A percentile compares a stretch with the other conserved stretches of the same genome.
These are phyloP conservation scores for Molossus alvarezi DNA, from an alignment of 2,797 vertebrate genomes.

Conservation along the genomic window DNA sequence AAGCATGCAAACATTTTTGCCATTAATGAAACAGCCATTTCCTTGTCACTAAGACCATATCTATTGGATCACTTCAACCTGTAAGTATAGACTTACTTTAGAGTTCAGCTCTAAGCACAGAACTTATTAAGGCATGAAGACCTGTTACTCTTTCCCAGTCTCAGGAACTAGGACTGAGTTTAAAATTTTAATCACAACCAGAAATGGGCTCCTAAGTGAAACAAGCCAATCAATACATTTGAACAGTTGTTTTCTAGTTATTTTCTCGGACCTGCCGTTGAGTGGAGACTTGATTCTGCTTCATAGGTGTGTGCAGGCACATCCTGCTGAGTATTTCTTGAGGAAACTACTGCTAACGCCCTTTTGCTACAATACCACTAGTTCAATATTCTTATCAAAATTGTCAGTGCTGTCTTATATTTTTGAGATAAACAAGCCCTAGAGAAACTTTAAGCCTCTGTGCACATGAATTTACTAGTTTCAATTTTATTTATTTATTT, in stretches of 20 bases:
- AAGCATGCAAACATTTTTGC: not conserved
- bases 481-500: too few relatives aligned
- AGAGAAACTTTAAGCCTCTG: conserved; percentile 3
- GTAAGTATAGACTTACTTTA: not conserved
- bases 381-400: conserved; percentile 51
- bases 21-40: not conserved
- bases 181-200: conserved; percentile 5
- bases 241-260: not conserved
- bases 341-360: not conserved
- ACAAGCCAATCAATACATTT: not conserved
- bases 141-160: not conserved
- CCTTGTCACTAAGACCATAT: not conserved
- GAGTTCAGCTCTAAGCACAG: not conserved
- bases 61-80: not conserved
- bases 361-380: not conserved
- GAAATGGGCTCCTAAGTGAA: not conserved
- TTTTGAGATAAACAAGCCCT: not conserved
- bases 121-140: not conserved
- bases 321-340: not conserved
- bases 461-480: not conserved
- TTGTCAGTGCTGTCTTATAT: not conserved
- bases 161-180: not conserved
- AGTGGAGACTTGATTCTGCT: not conserved
- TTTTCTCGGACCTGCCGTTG: not conserved
- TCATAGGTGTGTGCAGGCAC: not conserved